phyloP scores from a whole-genome alignment of 2,113 vertebrate species.

The Tragelaphus imberbis region DNA sequence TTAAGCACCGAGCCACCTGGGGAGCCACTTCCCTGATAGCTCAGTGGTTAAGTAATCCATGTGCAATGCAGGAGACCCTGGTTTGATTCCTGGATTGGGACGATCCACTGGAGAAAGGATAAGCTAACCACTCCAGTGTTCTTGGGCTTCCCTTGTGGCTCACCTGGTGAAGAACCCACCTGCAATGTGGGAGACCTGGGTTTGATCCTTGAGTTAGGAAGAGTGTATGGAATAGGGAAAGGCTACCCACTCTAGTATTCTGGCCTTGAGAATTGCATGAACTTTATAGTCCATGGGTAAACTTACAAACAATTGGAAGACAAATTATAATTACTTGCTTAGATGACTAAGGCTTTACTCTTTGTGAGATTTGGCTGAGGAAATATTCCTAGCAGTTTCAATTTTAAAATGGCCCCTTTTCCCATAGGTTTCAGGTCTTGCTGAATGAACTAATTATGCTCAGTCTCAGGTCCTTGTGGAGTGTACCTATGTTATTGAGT shows the following conservation, averaged over 20 bases:
- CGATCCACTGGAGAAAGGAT: neutral
- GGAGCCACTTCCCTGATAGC: neutral
- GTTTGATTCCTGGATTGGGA: neutral
- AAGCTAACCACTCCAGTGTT: neutral
- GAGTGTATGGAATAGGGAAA: neutral
- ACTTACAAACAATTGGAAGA: neutral
- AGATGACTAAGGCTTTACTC: neutral
- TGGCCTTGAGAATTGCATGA: neutral
- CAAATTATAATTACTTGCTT: neutral
- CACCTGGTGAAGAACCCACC: neutral
- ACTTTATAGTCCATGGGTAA: neutral
- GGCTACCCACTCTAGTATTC: neutral
- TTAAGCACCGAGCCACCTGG: neutral
- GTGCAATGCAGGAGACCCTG: rapidly evolving
- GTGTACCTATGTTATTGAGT: neutral
- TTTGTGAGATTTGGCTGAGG: neutral
- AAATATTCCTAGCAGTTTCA: neutral
- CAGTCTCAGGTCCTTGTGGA: neutral
- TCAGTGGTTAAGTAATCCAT: neutral
- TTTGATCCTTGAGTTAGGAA: neutral
- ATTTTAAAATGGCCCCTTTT: neutral
- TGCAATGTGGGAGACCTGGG: neutral
- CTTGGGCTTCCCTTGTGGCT: neutral
- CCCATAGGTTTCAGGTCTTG: neutral
- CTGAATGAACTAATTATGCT: neutral